Evolutionary conservation across 64 coral and sea anemone genomes (phyloP).

Genomic region (Porites australiensis): DNA sequence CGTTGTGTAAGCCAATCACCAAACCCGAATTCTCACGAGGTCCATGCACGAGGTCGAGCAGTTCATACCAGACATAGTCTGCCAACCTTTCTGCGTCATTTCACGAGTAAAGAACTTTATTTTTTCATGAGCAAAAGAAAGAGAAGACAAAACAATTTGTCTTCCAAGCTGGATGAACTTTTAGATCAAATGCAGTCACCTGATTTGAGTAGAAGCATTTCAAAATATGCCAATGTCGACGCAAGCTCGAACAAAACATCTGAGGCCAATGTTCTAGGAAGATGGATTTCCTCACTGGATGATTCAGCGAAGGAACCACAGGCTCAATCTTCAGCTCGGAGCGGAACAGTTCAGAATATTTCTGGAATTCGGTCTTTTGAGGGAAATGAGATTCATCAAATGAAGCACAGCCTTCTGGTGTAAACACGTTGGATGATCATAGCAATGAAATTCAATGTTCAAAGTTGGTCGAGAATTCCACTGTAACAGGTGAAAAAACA

Average conservation of each 20-base stretch:
- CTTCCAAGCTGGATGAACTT: neutral
- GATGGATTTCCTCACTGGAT: neutral
- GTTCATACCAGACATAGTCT: no score
- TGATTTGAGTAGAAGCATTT: neutral
- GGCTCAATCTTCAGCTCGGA: neutral
- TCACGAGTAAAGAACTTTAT: no score
- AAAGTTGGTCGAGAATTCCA: neutral
- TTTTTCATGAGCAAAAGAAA: neutral
- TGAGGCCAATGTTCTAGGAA: neutral
- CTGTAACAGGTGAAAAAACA: neutral
- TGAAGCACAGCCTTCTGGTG: neutral
- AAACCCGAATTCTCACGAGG: no score
- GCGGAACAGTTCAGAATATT: neutral
- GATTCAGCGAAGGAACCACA: neutral
- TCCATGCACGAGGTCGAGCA: no score
- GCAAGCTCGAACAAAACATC: no score
- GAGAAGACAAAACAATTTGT: neutral
- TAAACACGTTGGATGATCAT: neutral
- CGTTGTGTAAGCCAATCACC: no score
- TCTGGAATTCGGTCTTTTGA: neutral
- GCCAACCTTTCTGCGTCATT: no score
- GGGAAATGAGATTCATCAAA: neutral
- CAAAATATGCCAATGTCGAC: neutral
- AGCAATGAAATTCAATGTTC: neutral
- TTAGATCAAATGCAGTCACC: neutral